Evolutionary conservation across 2,888 invertebrate genomes (phyloP), one percentile per base, ranked within the genome.

Genomic region (Cephonodes hylas): DNA sequence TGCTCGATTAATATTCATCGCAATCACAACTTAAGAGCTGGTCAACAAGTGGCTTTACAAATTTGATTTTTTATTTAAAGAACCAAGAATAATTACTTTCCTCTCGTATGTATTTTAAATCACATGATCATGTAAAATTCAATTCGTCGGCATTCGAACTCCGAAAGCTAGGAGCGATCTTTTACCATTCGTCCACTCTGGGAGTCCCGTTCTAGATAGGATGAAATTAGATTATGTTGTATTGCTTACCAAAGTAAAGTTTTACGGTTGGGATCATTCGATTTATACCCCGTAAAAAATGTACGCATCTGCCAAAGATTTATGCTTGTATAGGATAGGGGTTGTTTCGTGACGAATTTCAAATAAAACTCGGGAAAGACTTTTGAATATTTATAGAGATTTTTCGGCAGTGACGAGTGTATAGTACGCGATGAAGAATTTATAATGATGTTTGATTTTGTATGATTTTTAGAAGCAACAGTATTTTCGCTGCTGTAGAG

Each of bases 251-350:
- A 44, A 59, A 59, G 58, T 42, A 42, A 58, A 42, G 58, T 59
- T 59, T 59, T 59, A 59, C 20, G 44, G 27, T 13, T 25, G 58
- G 44, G 27, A 27, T 44, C 58, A 15, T 59, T 59, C 58, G 42
- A 59, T 59, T 59, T 59, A 25, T 59, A 44, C 58, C 58, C 44
- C 27, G 44, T 59, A 44, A 59, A 58, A 59, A 53, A 53, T 53
- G 53, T 53, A 53, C 53, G 53, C 53, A 23, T 6, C 8, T 48
- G 15, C 27, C 53, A 27, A 53, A 53, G 27, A 53, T 53, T 53
- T 53, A 31, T n/a, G 31, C 15, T 27, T 38, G 38, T 38, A 38
- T 38, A 13, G 38, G 38, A 44, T 27, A 31, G 25, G 10, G 18
- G 53, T 15, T 53, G 53, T 27, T 31, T 53, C 53, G 18, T 31